These are phyloP conservation scores for Branchinecta lynchi DNA, from an alignment of 1,140 invertebrate species.

Conservation along the genomic window DNA sequence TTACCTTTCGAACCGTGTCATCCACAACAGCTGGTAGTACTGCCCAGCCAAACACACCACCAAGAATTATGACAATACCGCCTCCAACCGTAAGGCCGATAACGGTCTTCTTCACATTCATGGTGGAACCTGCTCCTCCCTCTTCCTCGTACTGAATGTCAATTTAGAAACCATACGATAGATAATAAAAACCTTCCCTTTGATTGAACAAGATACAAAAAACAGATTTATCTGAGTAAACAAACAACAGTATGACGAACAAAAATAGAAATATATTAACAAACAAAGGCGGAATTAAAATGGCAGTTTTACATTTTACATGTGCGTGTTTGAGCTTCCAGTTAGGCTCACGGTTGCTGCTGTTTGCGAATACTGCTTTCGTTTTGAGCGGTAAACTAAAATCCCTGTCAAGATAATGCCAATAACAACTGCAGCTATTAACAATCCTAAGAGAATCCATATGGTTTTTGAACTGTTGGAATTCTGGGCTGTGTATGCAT, in stretches of 20 bases:
- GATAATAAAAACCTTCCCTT: too few species aligned
- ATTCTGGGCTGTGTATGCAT: background rate
- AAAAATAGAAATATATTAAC: too few species aligned
- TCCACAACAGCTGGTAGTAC: background rate
- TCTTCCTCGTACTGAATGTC: too few species aligned
- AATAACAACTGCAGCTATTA: background rate
- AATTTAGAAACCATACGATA: too few species aligned
- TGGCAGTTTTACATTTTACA: too few species aligned
- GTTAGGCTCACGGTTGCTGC: background rate
- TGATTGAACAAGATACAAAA: too few species aligned
- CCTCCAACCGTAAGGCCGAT: constrained; percentile 10
- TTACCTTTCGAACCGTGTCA: background rate
- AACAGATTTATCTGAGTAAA: too few species aligned
- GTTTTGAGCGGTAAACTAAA: background rate
- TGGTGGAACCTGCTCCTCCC: background rate
- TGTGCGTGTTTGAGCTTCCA: background rate
- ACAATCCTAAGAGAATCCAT: background rate
- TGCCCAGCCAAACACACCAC: background rate
- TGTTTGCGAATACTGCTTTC: background rate
- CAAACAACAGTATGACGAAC: too few species aligned
- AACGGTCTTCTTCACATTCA: background rate
- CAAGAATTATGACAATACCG: background rate
- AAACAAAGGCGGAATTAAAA: too few species aligned
- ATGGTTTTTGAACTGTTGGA: background rate
- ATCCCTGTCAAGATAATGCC: background rate